Percentiles rank a stretch among this genome's conserved stretches.
Evolutionary conservation across 2,113 vertebrate genomes (phyloP).

Genomic region (Stomatorhinus ivindoensis): DNA sequence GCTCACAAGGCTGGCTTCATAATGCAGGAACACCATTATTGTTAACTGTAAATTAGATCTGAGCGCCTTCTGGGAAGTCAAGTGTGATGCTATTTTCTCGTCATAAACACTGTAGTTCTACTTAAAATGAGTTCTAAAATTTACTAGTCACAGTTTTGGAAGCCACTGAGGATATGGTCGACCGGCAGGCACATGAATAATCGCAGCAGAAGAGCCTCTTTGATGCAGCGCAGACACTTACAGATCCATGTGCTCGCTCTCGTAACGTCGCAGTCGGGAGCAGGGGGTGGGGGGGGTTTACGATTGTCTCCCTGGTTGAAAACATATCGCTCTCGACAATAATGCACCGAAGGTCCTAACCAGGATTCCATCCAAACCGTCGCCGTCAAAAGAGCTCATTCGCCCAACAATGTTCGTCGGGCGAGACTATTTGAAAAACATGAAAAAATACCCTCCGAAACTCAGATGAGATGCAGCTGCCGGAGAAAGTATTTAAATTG

Average conservation of each 20-base stretch:
- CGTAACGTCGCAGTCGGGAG: too few relatives aligned
- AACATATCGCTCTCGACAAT: neutral
- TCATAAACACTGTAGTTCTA: neutral
- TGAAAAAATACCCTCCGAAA: neutral
- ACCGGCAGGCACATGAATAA: neutral
- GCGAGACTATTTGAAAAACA: slow-evolving; percentile 4
- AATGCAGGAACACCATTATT: neutral
- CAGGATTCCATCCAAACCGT: neutral
- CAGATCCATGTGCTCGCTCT: neutral
- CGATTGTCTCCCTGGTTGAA: neutral
- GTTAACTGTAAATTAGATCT: neutral
- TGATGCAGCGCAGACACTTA: neutral
- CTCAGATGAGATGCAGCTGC: slow-evolving; percentile 5
- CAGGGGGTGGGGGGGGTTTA: neutral
- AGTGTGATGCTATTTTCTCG: neutral
- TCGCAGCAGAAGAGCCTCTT: neutral
- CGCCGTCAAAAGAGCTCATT: neutral
- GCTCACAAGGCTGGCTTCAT: neutral
- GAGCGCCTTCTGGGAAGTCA: neutral
- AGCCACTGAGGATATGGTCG: neutral
- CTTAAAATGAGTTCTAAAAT: neutral
- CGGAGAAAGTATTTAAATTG: slow-evolving; percentile 20
- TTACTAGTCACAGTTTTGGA: neutral
- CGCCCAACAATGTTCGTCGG: neutral
- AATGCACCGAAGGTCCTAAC: neutral